These are phyloP conservation scores for Tyria jacobaeae DNA, from an alignment of 2,888 invertebrate genomes.

Conservation along the genomic window DNA sequence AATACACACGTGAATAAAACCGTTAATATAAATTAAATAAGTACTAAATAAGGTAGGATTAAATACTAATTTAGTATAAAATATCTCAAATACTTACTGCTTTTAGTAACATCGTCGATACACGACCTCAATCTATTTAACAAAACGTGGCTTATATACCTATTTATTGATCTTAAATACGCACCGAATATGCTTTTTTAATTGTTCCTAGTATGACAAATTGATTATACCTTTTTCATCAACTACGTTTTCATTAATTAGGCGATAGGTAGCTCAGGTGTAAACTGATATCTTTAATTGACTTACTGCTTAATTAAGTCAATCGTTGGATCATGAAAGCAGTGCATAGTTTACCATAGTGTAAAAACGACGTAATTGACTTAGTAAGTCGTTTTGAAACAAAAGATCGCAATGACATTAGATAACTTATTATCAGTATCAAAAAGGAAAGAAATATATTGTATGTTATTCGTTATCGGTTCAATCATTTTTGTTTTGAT, in stretches of 20 bases:
- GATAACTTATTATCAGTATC: too few species aligned
- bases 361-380: neutral
- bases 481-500: too few species aligned
- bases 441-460: too few species aligned
- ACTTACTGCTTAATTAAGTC: neutral
- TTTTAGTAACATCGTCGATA: constrained; percentile 44
- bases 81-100: constrained; percentile 32
- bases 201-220: constrained; percentile 26
- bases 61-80: too few species aligned
- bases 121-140: constrained; percentile 24
- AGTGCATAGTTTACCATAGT: neutral
- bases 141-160: constrained; percentile 37
- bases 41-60: too few species aligned
- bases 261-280: constrained; percentile 21
- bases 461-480: too few species aligned
- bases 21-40: too few species aligned
- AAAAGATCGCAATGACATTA: too few species aligned
- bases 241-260: constrained; percentile 34
- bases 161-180: constrained; percentile 17
- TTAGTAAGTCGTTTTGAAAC: too few species aligned
- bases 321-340: neutral
- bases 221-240: constrained; percentile 40
- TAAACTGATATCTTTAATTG: constrained; percentile 6
- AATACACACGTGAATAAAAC: too few species aligned
- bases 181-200: constrained; percentile 25